Conservation (phyloP, 2,888 invertebrate species). For the Drosophila borealis region DNA sequence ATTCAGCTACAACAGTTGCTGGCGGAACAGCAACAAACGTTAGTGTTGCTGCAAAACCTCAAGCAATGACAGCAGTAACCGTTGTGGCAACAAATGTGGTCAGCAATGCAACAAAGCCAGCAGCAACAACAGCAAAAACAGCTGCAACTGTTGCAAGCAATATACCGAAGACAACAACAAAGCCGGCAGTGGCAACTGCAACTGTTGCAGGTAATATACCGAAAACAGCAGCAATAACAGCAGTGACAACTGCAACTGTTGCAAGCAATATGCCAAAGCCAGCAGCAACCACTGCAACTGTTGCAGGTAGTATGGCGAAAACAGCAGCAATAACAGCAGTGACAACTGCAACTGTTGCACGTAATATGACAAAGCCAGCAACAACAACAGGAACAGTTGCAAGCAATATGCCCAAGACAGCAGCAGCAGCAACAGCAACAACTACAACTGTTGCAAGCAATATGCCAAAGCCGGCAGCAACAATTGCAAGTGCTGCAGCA, state of each 20-base stretch:
- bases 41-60: conserved; percentile 11
- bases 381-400: background rate
- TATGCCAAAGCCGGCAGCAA: background rate
- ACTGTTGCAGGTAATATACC: background rate
- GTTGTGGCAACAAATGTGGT: conserved; percentile 5
- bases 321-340: background rate
- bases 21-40: conserved; percentile 23
- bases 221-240: background rate
- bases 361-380: conserved; percentile 7
- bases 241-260: conserved; percentile 7
- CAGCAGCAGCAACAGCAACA: background rate
- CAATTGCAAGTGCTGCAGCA: background rate
- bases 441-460: background rate
- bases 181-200: conserved; percentile 1
- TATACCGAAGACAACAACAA: background rate
- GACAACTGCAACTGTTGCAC: background rate
- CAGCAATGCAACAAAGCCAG: conserved; percentile 9
- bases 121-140: background rate
- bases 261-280: background rate
- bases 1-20: conserved; percentile 20
- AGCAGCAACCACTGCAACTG: background rate
- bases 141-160: conserved; percentile 4
- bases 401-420: conserved; percentile 1
- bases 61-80: conserved; percentile 12
- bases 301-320: background rate